These are phyloP conservation scores for Tetragnatha montana DNA, from an alignment of 2,888 invertebrate species.

Conservation along the genomic window DNA sequence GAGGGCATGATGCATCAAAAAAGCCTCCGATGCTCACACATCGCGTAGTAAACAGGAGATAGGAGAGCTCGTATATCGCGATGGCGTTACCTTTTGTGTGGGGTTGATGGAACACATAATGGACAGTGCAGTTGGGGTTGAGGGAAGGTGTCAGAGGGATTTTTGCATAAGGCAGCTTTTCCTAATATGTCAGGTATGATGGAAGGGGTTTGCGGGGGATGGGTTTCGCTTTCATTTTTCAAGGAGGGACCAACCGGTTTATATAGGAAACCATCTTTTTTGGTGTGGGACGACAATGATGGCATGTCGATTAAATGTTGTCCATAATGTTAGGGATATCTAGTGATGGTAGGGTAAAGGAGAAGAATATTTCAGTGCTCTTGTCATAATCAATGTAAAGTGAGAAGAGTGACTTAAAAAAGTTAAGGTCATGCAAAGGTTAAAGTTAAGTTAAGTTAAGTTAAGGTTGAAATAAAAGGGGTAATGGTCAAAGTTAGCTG, in stretches of 20 bases:
- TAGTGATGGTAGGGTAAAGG: no score
- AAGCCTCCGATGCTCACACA: conserved; percentile 39
- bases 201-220: conserved; percentile 20
- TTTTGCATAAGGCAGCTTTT: not conserved
- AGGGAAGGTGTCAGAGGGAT: not conserved
- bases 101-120: conserved; percentile 60
- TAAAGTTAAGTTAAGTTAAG: no score
- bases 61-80: conserved; percentile 22
- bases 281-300: not conserved
- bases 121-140: conserved; percentile 9
- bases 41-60: conserved; percentile 26
- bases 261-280: not conserved
- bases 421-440: no score
- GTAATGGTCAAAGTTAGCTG: no score
- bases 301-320: no score
- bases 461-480: no score
- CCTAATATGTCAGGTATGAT: conserved; percentile 48
- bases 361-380: no score
- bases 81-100: conserved; percentile 37
- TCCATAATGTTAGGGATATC: no score
- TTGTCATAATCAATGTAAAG: no score
- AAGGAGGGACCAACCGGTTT: not conserved
- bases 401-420: no score
- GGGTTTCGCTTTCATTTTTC: not conserved
- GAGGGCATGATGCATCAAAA: conserved; percentile 40